Conservation (phyloP, 2,888 invertebrate genomes). For the Rugalucina vietnamica region DNA sequence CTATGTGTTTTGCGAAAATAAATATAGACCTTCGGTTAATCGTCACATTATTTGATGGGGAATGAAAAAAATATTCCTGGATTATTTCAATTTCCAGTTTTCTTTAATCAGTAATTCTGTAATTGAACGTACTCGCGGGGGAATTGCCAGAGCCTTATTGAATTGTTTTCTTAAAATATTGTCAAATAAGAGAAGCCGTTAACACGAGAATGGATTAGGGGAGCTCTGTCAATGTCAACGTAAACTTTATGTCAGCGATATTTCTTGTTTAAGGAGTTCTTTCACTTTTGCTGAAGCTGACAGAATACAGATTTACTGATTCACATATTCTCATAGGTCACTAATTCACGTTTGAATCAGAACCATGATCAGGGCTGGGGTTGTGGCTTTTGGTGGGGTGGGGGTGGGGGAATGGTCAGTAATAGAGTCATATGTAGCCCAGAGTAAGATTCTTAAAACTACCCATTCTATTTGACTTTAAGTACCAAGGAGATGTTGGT, state of each 20-base stretch:
- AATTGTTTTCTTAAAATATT: slow-evolving; percentile 7
- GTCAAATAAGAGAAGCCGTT: slow-evolving; percentile 5
- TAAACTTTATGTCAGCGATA: background rate
- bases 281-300: background rate
- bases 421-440: too few relatives aligned
- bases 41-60: background rate
- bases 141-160: background rate
- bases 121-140: background rate
- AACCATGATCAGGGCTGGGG: too few relatives aligned
- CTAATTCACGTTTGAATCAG: too few relatives aligned
- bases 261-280: background rate
- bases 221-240: background rate
- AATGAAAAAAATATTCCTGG: background rate
- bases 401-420: too few relatives aligned
- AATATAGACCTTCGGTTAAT: slow-evolving; percentile 4
- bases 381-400: too few relatives aligned
- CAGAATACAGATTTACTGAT: too few relatives aligned
- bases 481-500: too few relatives aligned
- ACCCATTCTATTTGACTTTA: too few relatives aligned
- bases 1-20: slow-evolving; percentile 6
- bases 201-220: background rate
- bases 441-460: too few relatives aligned
- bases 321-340: too few relatives aligned
- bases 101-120: slow-evolving; percentile 12
- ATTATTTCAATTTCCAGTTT: slow-evolving; percentile 12